Conservation (phyloP, 2,888 invertebrate species). For the Phasia obesa region DNA sequence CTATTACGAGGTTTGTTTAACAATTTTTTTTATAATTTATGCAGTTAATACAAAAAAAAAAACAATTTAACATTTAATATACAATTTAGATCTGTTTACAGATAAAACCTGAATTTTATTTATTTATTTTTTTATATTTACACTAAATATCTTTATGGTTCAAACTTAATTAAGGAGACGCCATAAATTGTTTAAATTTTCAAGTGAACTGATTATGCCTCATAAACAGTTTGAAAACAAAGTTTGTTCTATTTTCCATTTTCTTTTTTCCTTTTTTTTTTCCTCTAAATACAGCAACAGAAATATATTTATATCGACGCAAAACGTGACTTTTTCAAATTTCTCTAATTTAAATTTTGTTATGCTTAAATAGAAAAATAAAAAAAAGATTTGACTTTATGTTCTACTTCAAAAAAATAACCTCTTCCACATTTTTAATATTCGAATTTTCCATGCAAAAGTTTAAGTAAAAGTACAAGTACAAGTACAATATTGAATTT, state of each 20-base stretch:
- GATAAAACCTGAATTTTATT: slow-evolving; percentile 23
- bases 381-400: neutral
- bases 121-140: neutral
- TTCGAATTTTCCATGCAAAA: neutral
- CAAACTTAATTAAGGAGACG: slow-evolving; percentile 35
- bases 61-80: neutral
- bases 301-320: no score
- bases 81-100: slow-evolving; percentile 17
- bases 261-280: neutral
- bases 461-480: neutral
- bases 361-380: neutral
- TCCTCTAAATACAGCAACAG: neutral
- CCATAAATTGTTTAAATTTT: slow-evolving; percentile 38
- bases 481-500: neutral
- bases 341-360: neutral
- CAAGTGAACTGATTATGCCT: slow-evolving; percentile 4
- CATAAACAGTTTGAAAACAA: slow-evolving; percentile 4
- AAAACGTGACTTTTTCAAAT: slow-evolving; percentile 64
- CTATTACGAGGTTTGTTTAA: neutral
- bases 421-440: neutral
- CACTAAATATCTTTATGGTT: slow-evolving; percentile 2
- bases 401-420: neutral
- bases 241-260: slow-evolving; percentile 30
- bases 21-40: neutral
- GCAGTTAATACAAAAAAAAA: no score